Evolutionary conservation across 2,113 vertebrate genomes (phyloP), one percentile per base, ranked within the genome.

Genomic region (Esox niger): DNA sequence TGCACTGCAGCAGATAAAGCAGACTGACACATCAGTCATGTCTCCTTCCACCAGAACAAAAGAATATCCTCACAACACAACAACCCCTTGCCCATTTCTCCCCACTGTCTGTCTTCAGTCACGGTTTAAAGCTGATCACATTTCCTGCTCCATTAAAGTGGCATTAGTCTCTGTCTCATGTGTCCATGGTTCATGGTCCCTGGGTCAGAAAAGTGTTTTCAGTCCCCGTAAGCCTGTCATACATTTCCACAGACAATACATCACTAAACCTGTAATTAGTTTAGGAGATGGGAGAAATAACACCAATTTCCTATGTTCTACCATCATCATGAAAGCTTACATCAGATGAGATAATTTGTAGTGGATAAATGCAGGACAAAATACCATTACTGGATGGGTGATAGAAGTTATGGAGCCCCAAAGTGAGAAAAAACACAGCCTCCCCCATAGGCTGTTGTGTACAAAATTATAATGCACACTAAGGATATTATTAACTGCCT

Each of bases 1-100:
- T 98, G 82, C 97, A 99, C 97, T 99, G 80, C 23, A 84, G 78
- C 49, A 38, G 62, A 76, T 58, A 75, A 68, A 43, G 47, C 57
- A 75, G 66, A 83, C 27, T 55, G 32, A 64, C 70, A 64, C 71
- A 80, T 86, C 78, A 79, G 29, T 74, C 73, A 43, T 43, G 38
- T 15, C 38, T 43, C 17, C 38, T 43, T 43, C 38, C 38, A 61
- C 13, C 1, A 57, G 52, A 54, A 68, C 70, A 32, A 56, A 11
- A 68, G 66, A 68, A 78, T 81, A n/a, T 79, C 62, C 70, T 64
- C 49, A 56, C 58, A 11, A 17, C 72, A 68, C 68, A 77, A 76
- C 77, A 60, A 78, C 64, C 71, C 73, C 25, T 32, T 8, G 27
- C 63, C 38, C 33, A 26, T 26, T 38, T 58, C 63, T 71, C 68